Base-by-base conservation (phyloP, 2,113 vertebrate species). In the Pyxicephalus adspersus region DNA sequence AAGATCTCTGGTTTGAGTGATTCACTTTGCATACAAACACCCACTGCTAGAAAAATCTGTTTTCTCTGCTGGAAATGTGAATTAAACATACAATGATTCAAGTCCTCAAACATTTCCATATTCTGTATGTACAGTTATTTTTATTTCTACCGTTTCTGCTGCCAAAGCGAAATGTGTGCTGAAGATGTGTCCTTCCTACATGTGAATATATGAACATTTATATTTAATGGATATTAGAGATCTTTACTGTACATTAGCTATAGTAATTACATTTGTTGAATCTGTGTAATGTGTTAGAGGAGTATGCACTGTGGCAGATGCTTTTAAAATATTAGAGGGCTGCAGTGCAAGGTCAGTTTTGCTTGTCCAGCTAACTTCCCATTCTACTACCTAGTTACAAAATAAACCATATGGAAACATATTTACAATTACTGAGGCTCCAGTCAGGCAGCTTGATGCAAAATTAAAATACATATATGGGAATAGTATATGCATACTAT, bases 1-100 rank as follows among this genome's bases (percentile, higher is more conserved):
- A 83, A 86, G 75, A 23, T 85, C 54, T 80, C 29, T 78, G 70
- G 68, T 72, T 84, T 83, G 83, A 84, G 64, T 83, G 29, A 84
- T 74, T 87, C 34, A 52, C 25, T 86, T 82, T 23, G 8, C 5
- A 65, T 72, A 83, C 81, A 88, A 64, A 87, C 50, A 64, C 79
- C 23, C 77, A 58, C 45, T 67, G 22, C 67, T 85, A 83, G 28
- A 51, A 60, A 84, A 83, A 76, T 73, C n/a, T 6, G 3, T 55
- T 83, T 88, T 84, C 75, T 73, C 63, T 79, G 17, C 58, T 80
- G 18, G 58, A 8, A 75, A 61, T 80, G 80, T 86, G 73, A 73
- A 71, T 77, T 65, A 80, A 34, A 8, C 82, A 34, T 64, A 66
- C 50, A 34, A 60, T 45, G 19, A 83, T 89, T 83, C n/a, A 64